Evolutionary conservation across 2,888 invertebrate genomes (phyloP), one percentile per base, ranked within the genome.

Genomic region (Hemicrepidius hirtus): DNA sequence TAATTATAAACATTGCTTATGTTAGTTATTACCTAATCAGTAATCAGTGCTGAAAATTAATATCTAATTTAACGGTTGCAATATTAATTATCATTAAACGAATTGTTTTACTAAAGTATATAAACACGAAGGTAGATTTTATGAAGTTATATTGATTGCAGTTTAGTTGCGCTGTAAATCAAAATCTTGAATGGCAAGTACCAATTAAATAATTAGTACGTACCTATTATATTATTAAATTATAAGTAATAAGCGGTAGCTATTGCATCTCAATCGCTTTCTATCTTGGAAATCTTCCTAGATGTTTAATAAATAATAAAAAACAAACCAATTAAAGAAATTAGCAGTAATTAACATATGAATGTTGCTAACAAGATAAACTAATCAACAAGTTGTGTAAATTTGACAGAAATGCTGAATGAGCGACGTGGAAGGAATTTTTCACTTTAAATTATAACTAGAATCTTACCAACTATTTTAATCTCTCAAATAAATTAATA

Each of bases 161-260:
- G 50, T 44, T 60, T 46, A 18, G 24, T 13, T 24, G 16, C 28
- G 6, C 50, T 13, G 12, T 64, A 64, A 64, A 64, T 64, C 50
- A 64, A 37, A 53, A 35, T 50, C 21, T 7, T 37, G 28, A 12
- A 50, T 10, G 50, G 24, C 35, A 37, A 50, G 35, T 50, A 20
- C 21, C 37, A 35, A 64, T 64, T 64, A 64, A 64, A 50, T 37
- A 50, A 64, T 64, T 64, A 64, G 37, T 28, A 49, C 20, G 37
- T 49, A 53, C 32, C 49, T 53, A 64, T 50, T 64, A 64, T 35
- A 28, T 20, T 46, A 63, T 63, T 63, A 63, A 63, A 35, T 46
- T 20, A 18, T 63, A 35, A 49, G 32, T 9, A 49, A 49, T 57
- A 18, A 57, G 57, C 57, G 3, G 3, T 37, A 18, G 57, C 40